Conservation (phyloP, 2,888 invertebrate species). For the Abscondita cerata region DNA sequence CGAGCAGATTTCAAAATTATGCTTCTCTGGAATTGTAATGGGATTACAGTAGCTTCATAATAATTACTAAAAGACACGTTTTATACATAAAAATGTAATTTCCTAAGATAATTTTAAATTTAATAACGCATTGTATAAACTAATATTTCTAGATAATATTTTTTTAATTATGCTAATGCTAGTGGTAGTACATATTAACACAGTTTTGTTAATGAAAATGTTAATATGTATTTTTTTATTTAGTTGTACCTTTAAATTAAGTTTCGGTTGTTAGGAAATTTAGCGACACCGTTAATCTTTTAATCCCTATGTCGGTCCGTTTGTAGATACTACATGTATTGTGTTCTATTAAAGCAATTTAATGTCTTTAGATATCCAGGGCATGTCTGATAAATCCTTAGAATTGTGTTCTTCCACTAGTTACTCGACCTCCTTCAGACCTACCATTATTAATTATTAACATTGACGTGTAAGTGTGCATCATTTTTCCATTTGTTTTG, state of each 20-base stretch:
- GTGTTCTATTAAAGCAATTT: constrained; percentile 9
- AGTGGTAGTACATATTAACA: neutral
- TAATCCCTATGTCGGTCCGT: constrained; percentile 8
- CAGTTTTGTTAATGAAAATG: neutral
- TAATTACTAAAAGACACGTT: constrained; percentile 8
- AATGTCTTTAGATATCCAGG: constrained; percentile 3
- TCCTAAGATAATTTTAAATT: neutral
- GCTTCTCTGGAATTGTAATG: neutral
- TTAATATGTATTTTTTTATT: neutral
- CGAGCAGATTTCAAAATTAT: constrained; percentile 16
- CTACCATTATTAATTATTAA: no score
- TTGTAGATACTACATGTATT: constrained; percentile 2
- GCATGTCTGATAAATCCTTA: no score
- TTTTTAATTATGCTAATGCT: constrained; percentile 4
- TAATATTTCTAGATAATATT: neutral
- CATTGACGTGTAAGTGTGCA: no score
- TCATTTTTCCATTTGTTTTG: no score
- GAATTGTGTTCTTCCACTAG: no score
- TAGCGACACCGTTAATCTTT: constrained; percentile 5
- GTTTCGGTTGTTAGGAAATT: neutral
- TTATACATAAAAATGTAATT: constrained; percentile 5
- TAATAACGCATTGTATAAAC: neutral
- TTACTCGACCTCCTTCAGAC: no score
- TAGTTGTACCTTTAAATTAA: neutral
- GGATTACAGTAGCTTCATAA: constrained; percentile 6